Evolutionary conservation across 1,140 invertebrate genomes (phyloP), one percentile per base, ranked within the genome.

Genomic region (Marisa cornuarietis): DNA sequence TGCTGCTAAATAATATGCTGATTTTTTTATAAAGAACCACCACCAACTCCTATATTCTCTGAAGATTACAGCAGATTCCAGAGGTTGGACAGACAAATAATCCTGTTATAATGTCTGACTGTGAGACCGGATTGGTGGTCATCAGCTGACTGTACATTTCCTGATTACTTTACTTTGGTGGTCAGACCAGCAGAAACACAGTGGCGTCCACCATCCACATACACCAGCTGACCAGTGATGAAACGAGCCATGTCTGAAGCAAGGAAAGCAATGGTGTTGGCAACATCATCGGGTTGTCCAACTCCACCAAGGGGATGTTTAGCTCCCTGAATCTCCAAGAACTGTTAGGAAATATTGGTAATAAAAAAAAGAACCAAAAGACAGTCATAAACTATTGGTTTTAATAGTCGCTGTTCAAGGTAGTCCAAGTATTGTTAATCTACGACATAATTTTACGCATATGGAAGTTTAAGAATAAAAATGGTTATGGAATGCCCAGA

Each of bases 141-240:
- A 68, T 68, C 65, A 16, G 65, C 31, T 22, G 31, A 11, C 1
- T 31, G 11, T 31, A 22, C n/a, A 14, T 31, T 8, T 68, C 31
- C n/a, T 71, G 6, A 71, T 49, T 71, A 42, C n/a, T 76, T 76
- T 54, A 78, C 76, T 61, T 31, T 73, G 7, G 79, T 79, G n/a
- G 66, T 61, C 20, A 80, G 61, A 51, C 69, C 74, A 61, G 94
- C 94, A 80, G 94, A 95, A 92, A 95, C 93, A 16, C 93, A 93
- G 89, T 94, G 93, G 79, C 95, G 90, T 9, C 95, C 95, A 51
- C 96, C 96, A 92, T 97, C 96, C 13, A 97, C 94, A 16, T 95
- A 93, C 20, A 97, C 81, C 68, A 93, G 94, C n/a, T 92, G 94
- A 49, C 96, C 96, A 66, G 96, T 96, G 20, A 95, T 95, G 84